Evolutionary conservation across 2,113 vertebrate genomes (phyloP).

Genomic region (Trogon surrucura): DNA sequence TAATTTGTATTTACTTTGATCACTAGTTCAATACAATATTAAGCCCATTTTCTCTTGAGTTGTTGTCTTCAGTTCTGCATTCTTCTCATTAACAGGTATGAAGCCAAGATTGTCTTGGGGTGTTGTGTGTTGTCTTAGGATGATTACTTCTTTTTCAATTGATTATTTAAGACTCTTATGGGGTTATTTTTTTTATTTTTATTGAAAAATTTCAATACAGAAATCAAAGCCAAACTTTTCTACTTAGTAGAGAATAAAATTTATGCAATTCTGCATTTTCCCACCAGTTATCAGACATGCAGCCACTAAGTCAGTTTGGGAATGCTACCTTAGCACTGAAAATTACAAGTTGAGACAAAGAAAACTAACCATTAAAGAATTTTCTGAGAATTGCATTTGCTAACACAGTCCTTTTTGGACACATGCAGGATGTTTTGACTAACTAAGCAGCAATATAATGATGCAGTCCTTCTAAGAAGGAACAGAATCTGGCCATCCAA

Average conservation of each 20-base stretch:
- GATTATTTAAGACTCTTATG: not conserved
- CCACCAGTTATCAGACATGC: not conserved
- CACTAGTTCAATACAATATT: not conserved
- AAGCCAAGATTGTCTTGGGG: not conserved
- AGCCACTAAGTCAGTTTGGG: not conserved
- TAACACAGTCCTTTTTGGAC: not conserved
- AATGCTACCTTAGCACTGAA: not conserved
- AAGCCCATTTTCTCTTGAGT: accelerated
- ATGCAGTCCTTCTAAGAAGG: not conserved
- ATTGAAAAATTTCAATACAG: not conserved
- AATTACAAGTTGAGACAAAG: not conserved
- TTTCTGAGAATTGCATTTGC: not conserved
- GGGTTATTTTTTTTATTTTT: not conserved
- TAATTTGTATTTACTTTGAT: not conserved
- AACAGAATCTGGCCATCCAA: not conserved
- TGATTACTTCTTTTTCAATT: not conserved
- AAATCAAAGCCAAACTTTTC: not conserved
- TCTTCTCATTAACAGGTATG: not conserved
- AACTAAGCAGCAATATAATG: not conserved
- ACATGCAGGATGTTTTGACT: not conserved
- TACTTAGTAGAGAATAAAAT: not conserved
- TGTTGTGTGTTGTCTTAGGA: no score
- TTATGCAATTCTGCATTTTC: not conserved
- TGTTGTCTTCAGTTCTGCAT: not conserved
- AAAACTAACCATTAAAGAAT: not conserved